Evolutionary conservation across 2,113 vertebrate species (phyloP), one percentile per base, ranked within the genome.

Genomic region (Vanacampus margaritifer): DNA sequence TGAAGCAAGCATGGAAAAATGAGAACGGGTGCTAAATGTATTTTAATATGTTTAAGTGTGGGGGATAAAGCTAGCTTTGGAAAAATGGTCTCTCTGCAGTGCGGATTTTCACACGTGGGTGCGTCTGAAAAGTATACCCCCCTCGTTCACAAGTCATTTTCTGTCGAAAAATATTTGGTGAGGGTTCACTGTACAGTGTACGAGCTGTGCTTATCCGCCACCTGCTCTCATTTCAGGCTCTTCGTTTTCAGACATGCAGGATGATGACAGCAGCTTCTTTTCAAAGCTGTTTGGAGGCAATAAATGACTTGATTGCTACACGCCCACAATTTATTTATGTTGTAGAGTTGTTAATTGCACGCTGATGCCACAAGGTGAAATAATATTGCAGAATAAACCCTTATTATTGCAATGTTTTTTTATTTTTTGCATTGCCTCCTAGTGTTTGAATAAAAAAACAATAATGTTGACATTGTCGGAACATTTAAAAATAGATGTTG

Each of bases 261-360:
- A 91, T 28, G 83, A 90, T 10, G 63, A 75, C 51, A 17, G 13
- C 14, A 26, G 32, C 1, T 59, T 91, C 21, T 91, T 92, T 67
- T 86, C 85, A 6, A 90, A 72, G 79, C 85, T 92, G 56, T 93
- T 93, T 17, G 74, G 88, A 56, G 81, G 87, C 37, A 91, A 90
- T 77, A 89, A 81, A 56, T 90, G 73, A 85, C 54, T 32, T 35
- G 23, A 9, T 43, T 24, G 9, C 26, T 26, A 43, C 21, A 16
- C 14, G 8, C 26, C 2, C 14, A 13, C 16, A 19, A 17, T 57
- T 57, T 32, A 32, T 57, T 57, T 28, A 57, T 19, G 14, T 57
- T 57, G 26, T 19, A 32, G 54, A 28, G 14, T 32, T 17, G 26
- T 57, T 24, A 26, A 14, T 28, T 32, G 23, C 11, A 54, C 23